Evolutionary conservation across 1,140 invertebrate species (phyloP), one percentile per base, ranked within the genome.

Genomic region (Scaptomyza montana): DNA sequence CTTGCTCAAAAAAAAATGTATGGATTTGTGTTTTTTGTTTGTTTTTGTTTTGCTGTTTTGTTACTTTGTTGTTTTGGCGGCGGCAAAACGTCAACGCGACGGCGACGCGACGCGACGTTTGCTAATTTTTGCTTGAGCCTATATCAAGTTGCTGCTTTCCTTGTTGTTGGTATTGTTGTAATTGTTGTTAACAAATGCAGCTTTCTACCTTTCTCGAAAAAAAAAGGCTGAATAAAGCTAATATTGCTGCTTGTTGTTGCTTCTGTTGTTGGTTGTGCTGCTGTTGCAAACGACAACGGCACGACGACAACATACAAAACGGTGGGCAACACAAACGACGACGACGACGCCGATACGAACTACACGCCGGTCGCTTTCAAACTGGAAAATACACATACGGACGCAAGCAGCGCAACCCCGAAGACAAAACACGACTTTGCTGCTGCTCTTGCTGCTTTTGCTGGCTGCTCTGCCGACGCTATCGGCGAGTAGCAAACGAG

Each of bases 311-410:
- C 61, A 59, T 33, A 41, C 53, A 76, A 36, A 69, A 67, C 54
- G 46, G 43, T 39, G 51, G 51, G 61, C 39, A 74, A 77, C 61
- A 72, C 60, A 75, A 69, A 74, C 50, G 57, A 68, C 65, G 51
- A 69, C 59, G 71, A 78, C 78, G 65, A 78, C 62, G 62, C 74
- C 78, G 89, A 91, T 78, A 92, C 86, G 87, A 90, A 90, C 84
- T 89, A 74, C 77, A 90, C 89, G 91, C 91, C 90, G 90, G 90
- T 91, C 90, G 90, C 74, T 81, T 92, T 69, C 80, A 82, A 90
- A 92, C 91, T 92, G 90, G 89, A 84, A 89, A 86, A 87, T 73
- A 77, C 77, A 85, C 74, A 76, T 60, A 74, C 69, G 74, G 43
- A 73, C 43, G 61, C 64, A 55, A 54, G 68, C 76, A 74, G 73